Conservation (phyloP, 2,797 vertebrate species). For the Phoebastria nigripes region DNA sequence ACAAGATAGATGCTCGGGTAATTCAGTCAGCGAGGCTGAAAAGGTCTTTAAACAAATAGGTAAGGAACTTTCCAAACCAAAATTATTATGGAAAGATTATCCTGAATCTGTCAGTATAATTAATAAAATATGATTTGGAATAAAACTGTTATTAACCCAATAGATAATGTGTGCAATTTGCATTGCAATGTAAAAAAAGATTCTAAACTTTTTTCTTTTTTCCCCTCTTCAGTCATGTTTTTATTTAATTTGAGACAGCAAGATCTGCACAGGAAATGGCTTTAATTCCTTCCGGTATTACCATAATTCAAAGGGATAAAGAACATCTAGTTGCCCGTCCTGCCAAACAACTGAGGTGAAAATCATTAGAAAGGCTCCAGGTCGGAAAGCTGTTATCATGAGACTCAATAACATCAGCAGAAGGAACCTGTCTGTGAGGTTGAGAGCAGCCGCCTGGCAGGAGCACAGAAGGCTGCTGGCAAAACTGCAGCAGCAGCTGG, state of each 20-base stretch:
- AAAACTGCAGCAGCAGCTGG: not conserved
- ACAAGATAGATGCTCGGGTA: not conserved
- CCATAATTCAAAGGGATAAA: not conserved
- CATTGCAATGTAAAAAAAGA: too few species aligned
- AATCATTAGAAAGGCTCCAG: not conserved
- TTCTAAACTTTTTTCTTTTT: too few species aligned
- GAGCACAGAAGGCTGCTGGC: not conserved
- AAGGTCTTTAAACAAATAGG: not conserved
- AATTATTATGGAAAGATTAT: not conserved
- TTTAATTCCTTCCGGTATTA: not conserved
- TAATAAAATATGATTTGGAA: not conserved
- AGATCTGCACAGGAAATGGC: not conserved
- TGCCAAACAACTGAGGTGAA: not conserved
- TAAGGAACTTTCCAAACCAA: not conserved
- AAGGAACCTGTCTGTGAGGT: not conserved
- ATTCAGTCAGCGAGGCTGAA: not conserved
- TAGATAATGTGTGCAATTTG: not conserved
- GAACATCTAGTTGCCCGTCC: not conserved
- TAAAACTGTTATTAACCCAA: not conserved
- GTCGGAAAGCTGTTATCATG: not conserved
- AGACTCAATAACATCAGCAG: not conserved
- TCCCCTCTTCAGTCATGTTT: not conserved
- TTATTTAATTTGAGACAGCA: not conserved
- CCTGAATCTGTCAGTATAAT: not conserved
- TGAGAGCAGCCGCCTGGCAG: fast-evolving